phyloP scores from a whole-genome alignment of 2,888 invertebrate genomes.

The Galerucella nymphaeae region DNA sequence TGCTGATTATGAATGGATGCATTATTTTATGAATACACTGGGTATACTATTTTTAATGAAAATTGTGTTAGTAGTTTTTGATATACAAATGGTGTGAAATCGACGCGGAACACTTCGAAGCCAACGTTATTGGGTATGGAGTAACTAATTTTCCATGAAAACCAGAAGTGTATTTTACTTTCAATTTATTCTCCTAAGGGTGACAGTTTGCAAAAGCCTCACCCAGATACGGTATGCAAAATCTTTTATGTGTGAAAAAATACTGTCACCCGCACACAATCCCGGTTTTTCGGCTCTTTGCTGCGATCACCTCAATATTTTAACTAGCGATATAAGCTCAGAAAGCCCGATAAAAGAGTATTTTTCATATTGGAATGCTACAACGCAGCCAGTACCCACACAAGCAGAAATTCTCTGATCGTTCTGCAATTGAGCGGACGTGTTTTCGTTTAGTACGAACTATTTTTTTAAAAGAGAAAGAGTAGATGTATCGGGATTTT shows the following conservation, averaged over 20 bases:
- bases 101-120: no score
- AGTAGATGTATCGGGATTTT: no score
- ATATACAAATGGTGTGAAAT: no score
- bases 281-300: not conserved
- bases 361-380: constrained; percentile 2
- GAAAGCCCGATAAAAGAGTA: not conserved
- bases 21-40: no score
- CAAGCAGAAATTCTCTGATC: constrained; percentile 6
- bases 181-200: not conserved
- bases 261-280: constrained; percentile 3
- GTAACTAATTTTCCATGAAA: no score
- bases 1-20: no score
- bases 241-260: constrained; percentile 9
- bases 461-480: no score
- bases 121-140: no score
- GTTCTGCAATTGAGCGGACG: not conserved
- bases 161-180: no score
- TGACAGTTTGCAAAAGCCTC: not conserved
- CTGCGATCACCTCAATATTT: constrained; percentile 18
- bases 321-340: constrained; percentile 6
- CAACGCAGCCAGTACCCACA: not conserved
- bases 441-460: not conserved
- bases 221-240: constrained; percentile 4
- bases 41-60: no score
- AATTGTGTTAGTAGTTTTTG: no score